Base-by-base conservation (phyloP, 2,113 vertebrate genomes). In the Pseudorectes ferrugineus region DNA sequence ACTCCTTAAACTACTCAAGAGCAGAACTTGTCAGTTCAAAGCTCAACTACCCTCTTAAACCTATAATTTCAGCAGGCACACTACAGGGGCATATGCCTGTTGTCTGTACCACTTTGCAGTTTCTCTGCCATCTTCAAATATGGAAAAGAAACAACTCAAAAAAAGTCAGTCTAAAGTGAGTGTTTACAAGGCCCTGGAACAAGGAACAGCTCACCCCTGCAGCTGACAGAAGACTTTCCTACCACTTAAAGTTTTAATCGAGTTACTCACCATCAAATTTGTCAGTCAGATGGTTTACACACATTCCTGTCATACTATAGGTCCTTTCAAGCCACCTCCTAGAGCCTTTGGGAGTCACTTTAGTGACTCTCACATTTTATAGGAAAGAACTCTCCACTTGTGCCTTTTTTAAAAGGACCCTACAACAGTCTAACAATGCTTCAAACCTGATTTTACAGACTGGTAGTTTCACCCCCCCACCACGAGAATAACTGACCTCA, bases 251-350 rank as follows among this genome's bases (percentile, higher is more conserved):
- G 46, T 80, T 86, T 84, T 48, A 67, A 59, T 80, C 5, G 26
- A 81, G 31, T 89, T 71, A 92, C 55, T 92, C 88, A 93, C 23
- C 51, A 80, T 9, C 18, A 42, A 11, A 48, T 73, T 72, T 57
- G 59, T 63, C 67, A 14, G 38, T 46, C 66, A 75, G 46, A 85
- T 52, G 26, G 49, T 31, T 83, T 54, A 65, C 20, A 66, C 42
- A 67, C 87, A 92, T 92, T 96, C 92, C 81, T 85, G 59, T 55
- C 66, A 77, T 54, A 38, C 51, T n/a, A 22, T 5, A 76, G 14
- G 11, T 66, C 38, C 71, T 67, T 76, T 68, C 75, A 85, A 38
- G 45, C 8, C 61, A 85, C 49, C 24, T 88, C 54, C 57, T 13
- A 8, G 11, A 81, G 58, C 33, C 43, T 85, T 28, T 54, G 28